Evolutionary conservation across 2,113 vertebrate species (phyloP).

Genomic region (Eudyptes chrysolophus): DNA sequence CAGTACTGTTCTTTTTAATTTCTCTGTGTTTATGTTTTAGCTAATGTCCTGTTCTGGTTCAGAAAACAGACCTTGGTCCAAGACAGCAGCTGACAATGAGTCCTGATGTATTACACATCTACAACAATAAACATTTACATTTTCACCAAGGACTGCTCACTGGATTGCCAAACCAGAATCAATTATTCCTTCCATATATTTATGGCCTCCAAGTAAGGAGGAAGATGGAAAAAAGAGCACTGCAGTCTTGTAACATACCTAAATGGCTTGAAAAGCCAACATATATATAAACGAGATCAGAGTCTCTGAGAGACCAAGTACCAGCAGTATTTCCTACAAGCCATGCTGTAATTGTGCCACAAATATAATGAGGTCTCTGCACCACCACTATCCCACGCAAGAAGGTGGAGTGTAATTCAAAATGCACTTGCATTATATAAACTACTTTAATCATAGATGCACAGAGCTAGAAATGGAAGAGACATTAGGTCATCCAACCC

Average conservation of each 20-base stretch:
- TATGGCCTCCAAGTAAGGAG: not conserved
- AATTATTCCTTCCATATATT: slow-evolving; percentile 16
- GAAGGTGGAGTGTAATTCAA: slow-evolving; percentile 51
- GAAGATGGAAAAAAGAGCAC: not conserved
- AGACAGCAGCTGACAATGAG: slow-evolving; percentile 11
- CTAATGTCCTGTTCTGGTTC: slow-evolving; percentile 38
- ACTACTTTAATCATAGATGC: slow-evolving; percentile 51
- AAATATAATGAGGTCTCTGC: slow-evolving; percentile 54
- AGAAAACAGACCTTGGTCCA: slow-evolving; percentile 23
- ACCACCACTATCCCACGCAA: slow-evolving; percentile 38
- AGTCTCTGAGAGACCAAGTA: not conserved
- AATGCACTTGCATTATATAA: slow-evolving; percentile 48
- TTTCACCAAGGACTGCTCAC: not conserved
- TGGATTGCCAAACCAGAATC: not conserved
- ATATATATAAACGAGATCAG: not conserved
- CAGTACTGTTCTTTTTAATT: slow-evolving; percentile 6
- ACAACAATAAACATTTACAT: slow-evolving; percentile 35
- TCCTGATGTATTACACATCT: slow-evolving; percentile 33
- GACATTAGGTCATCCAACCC: slow-evolving; percentile 40
- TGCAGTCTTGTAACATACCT: not conserved
- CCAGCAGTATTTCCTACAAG: slow-evolving; percentile 43
- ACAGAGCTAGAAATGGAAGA: slow-evolving; percentile 50
- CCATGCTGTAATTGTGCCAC: slow-evolving; percentile 40
- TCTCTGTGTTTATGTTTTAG: slow-evolving; percentile 47
- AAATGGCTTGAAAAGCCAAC: not conserved